Evolutionary conservation across 2,113 vertebrate species (phyloP), one percentile per base, ranked within the genome.

Genomic region (Alectura lathami): DNA sequence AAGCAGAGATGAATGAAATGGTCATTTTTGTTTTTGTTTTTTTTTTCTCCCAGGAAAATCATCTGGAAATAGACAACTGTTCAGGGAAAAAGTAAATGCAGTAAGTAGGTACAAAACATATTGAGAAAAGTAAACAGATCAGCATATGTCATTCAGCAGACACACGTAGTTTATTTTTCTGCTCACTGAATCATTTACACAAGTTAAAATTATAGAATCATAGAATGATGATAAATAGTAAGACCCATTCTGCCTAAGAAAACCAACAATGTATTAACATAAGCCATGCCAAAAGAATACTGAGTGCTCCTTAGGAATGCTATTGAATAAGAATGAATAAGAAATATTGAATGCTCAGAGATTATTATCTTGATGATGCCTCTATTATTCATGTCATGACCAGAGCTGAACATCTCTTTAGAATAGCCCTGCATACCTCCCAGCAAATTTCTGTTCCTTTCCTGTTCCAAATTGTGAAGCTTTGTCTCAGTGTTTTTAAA

Each of bases 241-340:
- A 91, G 62, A 60, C 16, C 30, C 48, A 53, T 79, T 67, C 48
- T 79, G 83, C 45, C 48, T 66, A 92, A 91, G 86, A 86, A 95
- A 94, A 89, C n/a, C 36, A 89, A 62, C 34, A 92, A 82, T 76
- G 21, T 73, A 73, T 79, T 79, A 86, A 76, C 20, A 79, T 66
- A 84, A 92, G 7, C 53, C 29, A 38, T 57, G 78, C 78, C 81
- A 82, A 66, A 32, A 82, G 45, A 87, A 79, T 57, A 75, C 60
- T 88, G 88, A 95, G 70, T 84, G 47, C 64, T 90, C 75, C 63
- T 30, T 66, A 89, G 36, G 59, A 89, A 89, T 66, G 50, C 88
- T 90, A 88, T 70, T 96, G 82, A 88, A 66, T 73, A 76, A 89
- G 82, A 94, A 91, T 88, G 85, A 91, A 85, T 95, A 91, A 80